These are phyloP conservation scores for Pteronotus mesoamericanus DNA, from an alignment of 2,797 vertebrate genomes.

Conservation along the genomic window DNA sequence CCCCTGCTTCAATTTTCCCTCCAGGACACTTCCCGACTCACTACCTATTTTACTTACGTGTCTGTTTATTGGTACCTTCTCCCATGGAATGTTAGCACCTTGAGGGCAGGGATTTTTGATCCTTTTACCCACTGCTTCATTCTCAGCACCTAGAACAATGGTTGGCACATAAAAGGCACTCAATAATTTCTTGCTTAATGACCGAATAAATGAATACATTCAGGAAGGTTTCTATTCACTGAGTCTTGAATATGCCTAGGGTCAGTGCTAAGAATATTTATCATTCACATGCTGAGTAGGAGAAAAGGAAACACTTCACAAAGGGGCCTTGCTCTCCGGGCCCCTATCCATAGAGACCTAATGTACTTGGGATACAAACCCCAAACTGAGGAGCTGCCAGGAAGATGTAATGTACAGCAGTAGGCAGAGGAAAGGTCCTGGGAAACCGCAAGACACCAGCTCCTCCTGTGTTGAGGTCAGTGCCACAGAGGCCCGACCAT, in stretches of 20 bases:
- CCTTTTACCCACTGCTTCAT: background rate
- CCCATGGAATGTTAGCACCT: background rate
- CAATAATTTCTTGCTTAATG: background rate
- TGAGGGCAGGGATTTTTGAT: background rate
- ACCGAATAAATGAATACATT: background rate
- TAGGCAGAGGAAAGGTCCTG: background rate
- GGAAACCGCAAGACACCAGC: background rate
- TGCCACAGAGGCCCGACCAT: accelerated
- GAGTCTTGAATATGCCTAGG: background rate
- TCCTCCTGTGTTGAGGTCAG: background rate
- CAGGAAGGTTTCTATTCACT: background rate
- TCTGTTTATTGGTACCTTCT: background rate
- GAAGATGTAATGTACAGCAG: background rate
- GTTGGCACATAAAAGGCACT: background rate
- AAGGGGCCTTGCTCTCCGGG: background rate
- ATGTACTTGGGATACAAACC: background rate
- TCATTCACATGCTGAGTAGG: background rate
- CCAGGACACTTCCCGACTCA: background rate
- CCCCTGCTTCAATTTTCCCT: too few relatives aligned
- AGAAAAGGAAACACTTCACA: background rate
- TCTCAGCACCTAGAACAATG: background rate
- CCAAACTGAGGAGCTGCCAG: background rate
- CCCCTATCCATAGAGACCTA: background rate
- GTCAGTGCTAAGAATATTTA: background rate
- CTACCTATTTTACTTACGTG: accelerated